These are phyloP conservation scores for Ephydatia muelleri DNA, from an alignment of 37 sponge, comb jelly and placozoan species.

Conservation along the genomic window DNA sequence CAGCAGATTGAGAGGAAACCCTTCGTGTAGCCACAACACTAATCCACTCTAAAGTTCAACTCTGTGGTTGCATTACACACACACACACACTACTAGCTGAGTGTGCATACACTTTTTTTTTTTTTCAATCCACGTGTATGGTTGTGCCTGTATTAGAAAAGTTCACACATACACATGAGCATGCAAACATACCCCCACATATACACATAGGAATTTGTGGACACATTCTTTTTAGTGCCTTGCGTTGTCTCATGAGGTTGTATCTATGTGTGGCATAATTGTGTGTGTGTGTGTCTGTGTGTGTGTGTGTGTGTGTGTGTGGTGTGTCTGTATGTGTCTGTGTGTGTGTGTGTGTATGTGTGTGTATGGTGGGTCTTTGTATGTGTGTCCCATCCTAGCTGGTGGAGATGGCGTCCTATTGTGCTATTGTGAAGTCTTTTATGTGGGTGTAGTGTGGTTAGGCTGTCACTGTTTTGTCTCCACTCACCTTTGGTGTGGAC, in stretches of 20 bases:
- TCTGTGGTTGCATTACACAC: too few relatives aligned
- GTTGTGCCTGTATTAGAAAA: too few relatives aligned
- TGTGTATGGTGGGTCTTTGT: background rate
- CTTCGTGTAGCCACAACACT: background rate
- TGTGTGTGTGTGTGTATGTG: background rate
- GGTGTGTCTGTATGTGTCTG: background rate
- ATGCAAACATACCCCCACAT: constrained; percentile 31
- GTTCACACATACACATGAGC: background rate
- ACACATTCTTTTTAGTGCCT: background rate
- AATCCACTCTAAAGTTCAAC: too few relatives aligned
- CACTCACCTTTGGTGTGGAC: background rate
- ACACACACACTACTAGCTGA: background rate
- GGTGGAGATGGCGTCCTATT: background rate
- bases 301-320: background rate
- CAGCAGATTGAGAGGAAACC: too few relatives aligned
- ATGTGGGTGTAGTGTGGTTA: background rate
- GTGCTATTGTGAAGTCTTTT: background rate
- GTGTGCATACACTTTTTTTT: background rate
- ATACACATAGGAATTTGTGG: constrained; percentile 18
- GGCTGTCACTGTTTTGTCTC: background rate
- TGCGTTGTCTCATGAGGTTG: background rate
- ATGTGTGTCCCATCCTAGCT: background rate
- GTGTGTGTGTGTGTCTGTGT: background rate
- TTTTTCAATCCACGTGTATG: background rate
- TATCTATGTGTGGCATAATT: background rate